Base-by-base conservation (phyloP, 1,140 invertebrate genomes). In the Ceratitis capitata region DNA sequence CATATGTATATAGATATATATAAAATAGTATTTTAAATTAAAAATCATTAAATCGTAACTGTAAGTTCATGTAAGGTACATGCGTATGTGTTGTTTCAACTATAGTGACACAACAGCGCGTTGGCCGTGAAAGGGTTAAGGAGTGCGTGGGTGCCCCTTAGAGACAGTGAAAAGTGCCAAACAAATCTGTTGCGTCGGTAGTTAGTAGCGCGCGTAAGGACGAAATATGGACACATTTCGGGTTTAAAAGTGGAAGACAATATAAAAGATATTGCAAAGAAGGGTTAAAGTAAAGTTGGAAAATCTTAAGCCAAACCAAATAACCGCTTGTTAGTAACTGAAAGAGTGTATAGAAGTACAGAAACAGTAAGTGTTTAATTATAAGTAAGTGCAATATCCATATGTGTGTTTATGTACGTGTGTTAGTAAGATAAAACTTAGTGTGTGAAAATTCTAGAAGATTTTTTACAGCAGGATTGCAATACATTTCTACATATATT, bases 1-100 rank as follows among this genome's bases (percentile, higher is more conserved):
- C n/a, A n/a, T n/a, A 69, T 39, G 42, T 19, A 69, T 69, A 47
- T 83, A 47, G n/a, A 64, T 84, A 64, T 61, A 64, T 84, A 78
- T 78, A 78, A 78, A 78, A 78, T 45, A 78, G 39, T 39, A 45
- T 78, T 78, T 78, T 78, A 78, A 78, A 78, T 78, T 78, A 78
- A 35, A 42, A 78, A 78, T 45, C 69, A 78, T 78, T 19, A 29
- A 64, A 32, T 39, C 39, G 35, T 56, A 29, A 49, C n/a, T 23
- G 42, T 74, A 85, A 10, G 69, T 45, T 35, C 45, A 42, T 45
- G 32, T 78, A 45, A 45, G 69, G 35, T 78, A 78, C 61, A 69
- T 69, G 5, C n/a, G 61, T 69, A 35, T 14, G 16, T 69, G 23
- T n/a, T n/a, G n/a, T 32, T 29, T 39, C 39, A 69, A 69, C 61